phyloP scores from a whole-genome alignment of 2,888 invertebrate species.

The Drosophila mettleri region DNA sequence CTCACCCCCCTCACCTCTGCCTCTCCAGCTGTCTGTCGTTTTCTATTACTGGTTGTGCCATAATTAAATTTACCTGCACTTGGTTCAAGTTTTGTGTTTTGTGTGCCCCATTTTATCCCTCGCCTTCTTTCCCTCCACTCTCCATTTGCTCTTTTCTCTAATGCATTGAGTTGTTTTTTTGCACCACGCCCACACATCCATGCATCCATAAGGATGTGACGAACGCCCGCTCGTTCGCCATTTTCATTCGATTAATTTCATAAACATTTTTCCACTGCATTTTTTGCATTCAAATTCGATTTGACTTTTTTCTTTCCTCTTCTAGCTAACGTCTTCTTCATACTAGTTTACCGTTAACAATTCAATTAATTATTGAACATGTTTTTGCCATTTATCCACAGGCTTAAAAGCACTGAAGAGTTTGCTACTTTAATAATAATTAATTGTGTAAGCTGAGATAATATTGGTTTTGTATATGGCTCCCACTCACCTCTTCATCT shows the following conservation, averaged over 20 bases:
- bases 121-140: too few species aligned
- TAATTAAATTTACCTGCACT: conserved; percentile 60
- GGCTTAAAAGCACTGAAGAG: too few species aligned
- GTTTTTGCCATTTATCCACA: not conserved
- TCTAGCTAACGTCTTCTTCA: not conserved
- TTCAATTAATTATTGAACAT: not conserved
- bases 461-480: too few species aligned
- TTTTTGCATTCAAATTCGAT: not conserved
- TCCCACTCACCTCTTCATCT: too few species aligned
- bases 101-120: conserved; percentile 12
- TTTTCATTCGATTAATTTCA: conserved; percentile 12
- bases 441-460: too few species aligned
- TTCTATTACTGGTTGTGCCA: conserved; percentile 29
- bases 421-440: too few species aligned
- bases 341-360: not conserved
- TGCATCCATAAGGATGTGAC: not conserved
- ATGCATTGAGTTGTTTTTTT: conserved; percentile 8
- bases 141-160: not conserved
- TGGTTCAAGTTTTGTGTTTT: conserved; percentile 30
- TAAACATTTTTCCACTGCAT: not conserved
- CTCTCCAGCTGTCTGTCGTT: not conserved
- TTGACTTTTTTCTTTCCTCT: not conserved
- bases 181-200: conserved; percentile 1
- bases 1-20: not conserved
- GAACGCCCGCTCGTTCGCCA: not conserved